Evolutionary conservation across 2,113 vertebrate genomes (phyloP).

Genomic region (Mobula birostris): DNA sequence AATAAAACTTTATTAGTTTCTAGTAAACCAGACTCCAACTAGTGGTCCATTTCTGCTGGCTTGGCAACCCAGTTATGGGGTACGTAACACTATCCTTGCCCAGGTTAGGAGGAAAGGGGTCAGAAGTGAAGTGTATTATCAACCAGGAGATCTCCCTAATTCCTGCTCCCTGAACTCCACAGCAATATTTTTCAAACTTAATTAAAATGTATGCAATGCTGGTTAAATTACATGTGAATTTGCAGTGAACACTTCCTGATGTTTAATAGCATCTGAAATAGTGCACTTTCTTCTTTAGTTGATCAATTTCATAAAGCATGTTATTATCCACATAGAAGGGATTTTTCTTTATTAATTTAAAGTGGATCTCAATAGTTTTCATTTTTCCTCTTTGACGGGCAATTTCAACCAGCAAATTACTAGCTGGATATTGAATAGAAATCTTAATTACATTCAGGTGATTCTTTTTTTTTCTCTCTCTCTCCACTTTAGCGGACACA

Average conservation of each 20-base stretch:
- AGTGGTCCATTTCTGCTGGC: too few species aligned
- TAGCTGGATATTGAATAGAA: background rate
- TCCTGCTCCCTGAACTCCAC: too few species aligned
- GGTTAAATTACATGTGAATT: background rate
- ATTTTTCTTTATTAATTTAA: slow-evolving; percentile 14
- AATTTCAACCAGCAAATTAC: slow-evolving; percentile 12
- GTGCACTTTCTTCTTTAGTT: background rate
- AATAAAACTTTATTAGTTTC: too few species aligned
- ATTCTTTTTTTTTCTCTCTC: background rate
- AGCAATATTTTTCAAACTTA: background rate
- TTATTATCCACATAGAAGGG: background rate
- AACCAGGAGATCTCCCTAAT: background rate
- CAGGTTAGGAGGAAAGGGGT: too few species aligned
- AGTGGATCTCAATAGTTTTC: slow-evolving; percentile 3
- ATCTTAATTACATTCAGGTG: background rate
- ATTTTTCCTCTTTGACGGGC: background rate
- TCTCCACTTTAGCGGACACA: background rate
- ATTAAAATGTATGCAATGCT: background rate
- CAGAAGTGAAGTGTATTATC: too few species aligned
- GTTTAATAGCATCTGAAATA: background rate
- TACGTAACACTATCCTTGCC: too few species aligned
- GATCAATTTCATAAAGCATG: background rate
- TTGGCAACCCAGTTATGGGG: too few species aligned
- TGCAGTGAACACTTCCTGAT: background rate
- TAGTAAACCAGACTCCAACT: too few species aligned